These are phyloP conservation scores for Catocala sponsa DNA, from an alignment of 2,888 invertebrate genomes.

Conservation along the genomic window DNA sequence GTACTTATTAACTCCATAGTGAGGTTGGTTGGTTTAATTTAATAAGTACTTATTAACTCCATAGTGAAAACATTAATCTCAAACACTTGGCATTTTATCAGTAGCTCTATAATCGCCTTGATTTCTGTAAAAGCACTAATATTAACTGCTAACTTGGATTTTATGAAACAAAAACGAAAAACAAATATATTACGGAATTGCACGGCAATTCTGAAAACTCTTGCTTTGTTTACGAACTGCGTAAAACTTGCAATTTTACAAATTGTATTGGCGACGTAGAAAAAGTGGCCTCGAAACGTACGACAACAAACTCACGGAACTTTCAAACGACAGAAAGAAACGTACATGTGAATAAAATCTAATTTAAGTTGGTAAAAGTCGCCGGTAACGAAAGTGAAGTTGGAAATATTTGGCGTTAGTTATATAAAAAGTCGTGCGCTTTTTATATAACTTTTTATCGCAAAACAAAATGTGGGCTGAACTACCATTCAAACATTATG, in stretches of 20 bases:
- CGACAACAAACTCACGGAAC: slow-evolving; percentile 29
- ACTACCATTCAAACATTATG: slow-evolving; percentile 16
- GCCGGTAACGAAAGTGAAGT: slow-evolving; percentile 24
- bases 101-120: no score
- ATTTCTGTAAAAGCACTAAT: no score
- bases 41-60: no score
- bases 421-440: no score
- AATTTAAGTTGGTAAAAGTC: slow-evolving; percentile 45
- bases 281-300: not conserved
- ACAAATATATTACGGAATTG: no score
- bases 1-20: no score
- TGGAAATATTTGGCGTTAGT: slow-evolving; percentile 33
- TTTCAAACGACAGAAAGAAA: slow-evolving; percentile 35
- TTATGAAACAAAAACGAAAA: no score
- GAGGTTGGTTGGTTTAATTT: no score
- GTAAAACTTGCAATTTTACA: not conserved
- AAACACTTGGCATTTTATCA: no score
- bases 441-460: slow-evolving; percentile 18
- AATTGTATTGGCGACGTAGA: not conserved
- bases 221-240: not conserved
- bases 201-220: no score
- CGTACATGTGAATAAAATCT: slow-evolving; percentile 37
- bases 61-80: no score
- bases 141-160: no score
- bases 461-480: slow-evolving; percentile 21